Evolutionary conservation across 2,797 vertebrate genomes (phyloP), one percentile per base, ranked within the genome.

Genomic region (Ispidina picta): DNA sequence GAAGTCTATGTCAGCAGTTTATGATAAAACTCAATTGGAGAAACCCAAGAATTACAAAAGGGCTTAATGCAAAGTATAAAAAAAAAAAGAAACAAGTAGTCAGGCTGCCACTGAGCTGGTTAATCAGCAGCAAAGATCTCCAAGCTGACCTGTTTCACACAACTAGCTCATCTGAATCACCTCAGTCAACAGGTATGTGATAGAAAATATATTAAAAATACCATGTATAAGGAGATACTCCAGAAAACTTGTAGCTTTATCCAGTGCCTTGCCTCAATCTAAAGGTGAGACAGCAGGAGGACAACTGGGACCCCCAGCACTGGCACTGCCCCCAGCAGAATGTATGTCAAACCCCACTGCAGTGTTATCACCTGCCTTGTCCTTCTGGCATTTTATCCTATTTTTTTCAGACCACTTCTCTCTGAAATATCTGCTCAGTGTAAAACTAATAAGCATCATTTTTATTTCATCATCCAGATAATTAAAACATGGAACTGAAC

Each of bases 401-500:
- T n/a, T 92, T 92, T 73, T 71, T 52, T 26, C 83, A 88, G 55
- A 75, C 8, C 49, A 62, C 18, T 66, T 48, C 62, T 33, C 58
- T 70, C 63, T 16, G 26, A 80, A 88, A 28, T 68, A 77, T 17
- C 70, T 82, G 46, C 43, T 31, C 31, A 15, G 33, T 65, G 46
- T 43, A 91, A 90, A 78, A 86, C 83, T 96, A 91, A 92, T 94
- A 78, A 83, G 73, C 15, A 25, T 31, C 4, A 6, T 46, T 81
- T 88, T 90, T 78, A 90, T 82, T 93, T 81, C 93, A 92, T 73
- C 86, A 86, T 39, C 59, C 41, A 93, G 83, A 71, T 93, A 95
- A 95, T 96, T 96, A 92, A 95, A 96, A 76, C 68, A 73, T 29
- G 7, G 78, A 94, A 93, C 16, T 82, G 90, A 95, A 96, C 77